Conservation (phyloP, 2,797 vertebrate genomes). For the Geotria australis region DNA sequence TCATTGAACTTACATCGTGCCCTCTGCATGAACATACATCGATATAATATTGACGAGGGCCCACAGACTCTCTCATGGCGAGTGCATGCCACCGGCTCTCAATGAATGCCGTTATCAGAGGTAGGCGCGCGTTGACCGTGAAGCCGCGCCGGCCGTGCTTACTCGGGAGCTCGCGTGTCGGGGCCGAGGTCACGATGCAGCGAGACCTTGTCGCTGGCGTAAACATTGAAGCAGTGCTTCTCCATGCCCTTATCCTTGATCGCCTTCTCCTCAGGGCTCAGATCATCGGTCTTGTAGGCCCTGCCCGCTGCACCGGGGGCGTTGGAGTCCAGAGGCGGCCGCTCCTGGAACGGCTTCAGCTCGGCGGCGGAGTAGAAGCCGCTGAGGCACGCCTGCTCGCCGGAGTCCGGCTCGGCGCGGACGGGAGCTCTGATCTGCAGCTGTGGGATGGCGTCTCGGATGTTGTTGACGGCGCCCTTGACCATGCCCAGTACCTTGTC, state of each 20-base stretch:
- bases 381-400: slow-evolving; percentile 17
- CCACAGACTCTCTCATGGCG: no score
- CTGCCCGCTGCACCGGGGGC: slow-evolving; percentile 30
- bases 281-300: slow-evolving; percentile 21
- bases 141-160: slow-evolving; percentile 12
- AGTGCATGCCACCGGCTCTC: no score
- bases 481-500: slow-evolving; percentile 43
- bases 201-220: slow-evolving; percentile 66
- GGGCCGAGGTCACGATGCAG: slow-evolving; percentile 56
- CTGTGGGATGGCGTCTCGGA: slow-evolving; percentile 56
- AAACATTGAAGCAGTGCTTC: slow-evolving; percentile 86
- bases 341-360: slow-evolving; percentile 34
- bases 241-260: slow-evolving; percentile 49
- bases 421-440: slow-evolving; percentile 51
- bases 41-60: no score
- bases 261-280: slow-evolving; percentile 28
- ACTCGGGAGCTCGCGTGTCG: slow-evolving; percentile 64
- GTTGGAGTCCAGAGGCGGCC: slow-evolving; percentile 30
- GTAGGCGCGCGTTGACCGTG: no score
- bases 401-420: slow-evolving; percentile 8
- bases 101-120: no score
- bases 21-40: no score
- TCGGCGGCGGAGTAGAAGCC: slow-evolving; percentile 38
- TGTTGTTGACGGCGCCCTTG: slow-evolving; percentile 42
- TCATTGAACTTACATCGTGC: no score